These are phyloP conservation scores for Aphidius gifuensis DNA, from an alignment of 1,140 invertebrate genomes.

Conservation along the genomic window DNA sequence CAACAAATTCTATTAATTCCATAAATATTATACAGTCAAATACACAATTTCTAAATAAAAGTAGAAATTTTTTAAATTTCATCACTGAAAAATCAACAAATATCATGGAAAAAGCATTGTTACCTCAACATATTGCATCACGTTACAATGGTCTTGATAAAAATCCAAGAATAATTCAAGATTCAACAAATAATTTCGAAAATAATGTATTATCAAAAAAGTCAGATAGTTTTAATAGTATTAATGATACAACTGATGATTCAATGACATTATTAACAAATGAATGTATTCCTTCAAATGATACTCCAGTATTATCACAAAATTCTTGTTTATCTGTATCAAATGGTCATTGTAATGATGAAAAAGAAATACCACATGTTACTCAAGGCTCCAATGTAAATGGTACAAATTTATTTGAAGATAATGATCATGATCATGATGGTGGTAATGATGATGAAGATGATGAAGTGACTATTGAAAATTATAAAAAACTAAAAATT, in stretches of 20 bases:
- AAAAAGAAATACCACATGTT: not conserved
- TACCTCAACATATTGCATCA: constrained; percentile 40
- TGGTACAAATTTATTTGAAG: not conserved
- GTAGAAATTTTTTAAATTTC: constrained; percentile 46
- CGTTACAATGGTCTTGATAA: constrained; percentile 32
- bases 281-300: not conserved
- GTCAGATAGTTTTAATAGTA: not conserved
- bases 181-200: not conserved
- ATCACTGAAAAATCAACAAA: constrained; percentile 53
- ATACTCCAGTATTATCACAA: not conserved
- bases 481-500: constrained; percentile 37
- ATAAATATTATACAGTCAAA: constrained; percentile 39
- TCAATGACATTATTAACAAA: not conserved
- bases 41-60: constrained; percentile 48
- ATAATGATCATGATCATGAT: not conserved
- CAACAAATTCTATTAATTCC: constrained; percentile 43
- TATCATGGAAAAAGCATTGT: constrained; percentile 50
- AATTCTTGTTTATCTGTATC: not conserved
- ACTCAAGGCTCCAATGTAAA: not conserved
- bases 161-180: not conserved
- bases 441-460: constrained; percentile 6
- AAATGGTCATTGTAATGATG: not conserved
- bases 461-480: constrained; percentile 4
- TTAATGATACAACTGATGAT: not conserved
- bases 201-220: not conserved